Conservation (phyloP, 2,797 vertebrate genomes). For the Cryptoprocta ferox region DNA sequence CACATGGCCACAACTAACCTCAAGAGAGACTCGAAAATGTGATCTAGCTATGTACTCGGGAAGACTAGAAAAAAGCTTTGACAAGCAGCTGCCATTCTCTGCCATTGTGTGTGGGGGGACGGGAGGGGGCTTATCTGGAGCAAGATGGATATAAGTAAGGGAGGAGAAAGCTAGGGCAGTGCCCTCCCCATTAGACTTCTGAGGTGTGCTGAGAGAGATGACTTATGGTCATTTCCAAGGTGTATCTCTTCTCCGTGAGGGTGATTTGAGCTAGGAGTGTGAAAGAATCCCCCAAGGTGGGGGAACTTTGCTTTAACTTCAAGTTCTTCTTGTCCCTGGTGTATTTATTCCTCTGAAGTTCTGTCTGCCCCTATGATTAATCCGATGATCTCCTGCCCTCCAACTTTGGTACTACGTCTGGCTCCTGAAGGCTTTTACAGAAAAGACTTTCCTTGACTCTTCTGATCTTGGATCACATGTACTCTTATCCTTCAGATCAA, state of each 20-base stretch:
- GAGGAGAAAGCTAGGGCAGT: not conserved
- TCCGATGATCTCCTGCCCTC: not conserved
- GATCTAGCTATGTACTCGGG: not conserved
- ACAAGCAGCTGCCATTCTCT: not conserved
- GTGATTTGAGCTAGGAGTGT: not conserved
- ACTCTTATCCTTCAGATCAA: slow-evolving; percentile 1
- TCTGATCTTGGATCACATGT: not conserved
- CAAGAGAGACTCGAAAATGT: slow-evolving; percentile 2
- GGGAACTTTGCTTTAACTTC: not conserved
- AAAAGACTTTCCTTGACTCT: slow-evolving; percentile 36
- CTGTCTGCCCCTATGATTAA: not conserved
- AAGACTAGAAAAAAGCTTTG: not conserved
- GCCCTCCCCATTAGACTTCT: not conserved
- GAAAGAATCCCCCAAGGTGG: not conserved
- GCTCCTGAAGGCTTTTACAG: not conserved
- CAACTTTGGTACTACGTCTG: not conserved
- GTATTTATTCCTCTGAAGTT: not conserved
- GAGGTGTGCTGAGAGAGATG: not conserved
- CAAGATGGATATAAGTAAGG: not conserved
- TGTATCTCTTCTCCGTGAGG: not conserved
- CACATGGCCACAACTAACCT: not conserved
- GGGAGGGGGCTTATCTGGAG: not conserved
- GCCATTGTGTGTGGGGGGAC: not conserved
- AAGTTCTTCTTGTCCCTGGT: not conserved
- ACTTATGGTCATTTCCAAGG: not conserved